These are phyloP conservation scores for Piezodorus guildinii DNA, from an alignment of 1,140 invertebrate genomes.

Conservation along the genomic window DNA sequence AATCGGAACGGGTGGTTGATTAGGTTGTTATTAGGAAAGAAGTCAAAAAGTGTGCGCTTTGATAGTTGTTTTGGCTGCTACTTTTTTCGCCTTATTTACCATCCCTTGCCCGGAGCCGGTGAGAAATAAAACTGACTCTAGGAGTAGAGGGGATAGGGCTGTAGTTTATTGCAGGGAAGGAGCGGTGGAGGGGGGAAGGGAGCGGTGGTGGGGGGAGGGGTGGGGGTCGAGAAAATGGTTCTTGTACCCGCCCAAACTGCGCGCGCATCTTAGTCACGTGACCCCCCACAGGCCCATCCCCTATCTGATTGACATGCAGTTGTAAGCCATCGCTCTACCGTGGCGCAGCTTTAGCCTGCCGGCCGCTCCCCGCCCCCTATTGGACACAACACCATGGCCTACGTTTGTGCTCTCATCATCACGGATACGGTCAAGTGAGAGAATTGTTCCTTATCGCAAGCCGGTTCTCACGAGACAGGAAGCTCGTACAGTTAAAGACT, in stretches of 20 bases:
- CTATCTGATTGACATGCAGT: slow-evolving; percentile 20
- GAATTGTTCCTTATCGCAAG: background rate
- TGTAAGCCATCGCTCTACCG: slow-evolving; percentile 13
- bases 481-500: background rate
- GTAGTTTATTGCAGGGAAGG: no score
- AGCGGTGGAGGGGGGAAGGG: background rate
- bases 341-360: background rate
- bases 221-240: background rate
- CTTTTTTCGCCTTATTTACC: no score
- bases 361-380: background rate
- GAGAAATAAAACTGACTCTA: no score
- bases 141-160: no score
- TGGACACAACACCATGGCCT: slow-evolving; percentile 10
- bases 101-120: no score
- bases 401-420: slow-evolving; percentile 3
- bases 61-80: no score
- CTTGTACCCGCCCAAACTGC: slow-evolving; percentile 9
- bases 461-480: background rate
- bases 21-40: no score
- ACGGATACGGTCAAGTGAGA: slow-evolving; percentile 17
- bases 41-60: no score
- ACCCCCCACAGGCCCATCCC: slow-evolving; percentile 8
- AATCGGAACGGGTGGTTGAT: no score
- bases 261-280: slow-evolving; percentile 6
- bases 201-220: background rate